Base-by-base conservation (phyloP, 1,140 invertebrate genomes). In the Araneus ventricosus region DNA sequence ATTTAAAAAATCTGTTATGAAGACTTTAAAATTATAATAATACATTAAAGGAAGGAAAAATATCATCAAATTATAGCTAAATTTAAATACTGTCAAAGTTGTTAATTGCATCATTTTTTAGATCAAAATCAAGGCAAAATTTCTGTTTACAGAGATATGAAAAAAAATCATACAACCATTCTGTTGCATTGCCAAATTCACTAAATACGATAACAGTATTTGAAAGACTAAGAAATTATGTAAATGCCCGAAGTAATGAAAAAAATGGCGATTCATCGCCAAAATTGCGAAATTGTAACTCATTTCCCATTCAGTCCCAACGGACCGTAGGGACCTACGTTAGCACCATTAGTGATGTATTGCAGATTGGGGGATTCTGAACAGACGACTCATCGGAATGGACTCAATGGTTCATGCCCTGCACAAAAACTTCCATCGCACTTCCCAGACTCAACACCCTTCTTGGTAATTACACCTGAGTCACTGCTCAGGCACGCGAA, bases 391-490 rank as follows among this genome's bases (percentile, higher is more conserved):
- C 67, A 75, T 75, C 30, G 5, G 14, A 30, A 34, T 20, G 27
- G 27, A 34, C 27, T 37, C 10, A 52, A 52, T 52, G 10, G 67
- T 17, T 75, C 67, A 75, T 30, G 30, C 5, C n/a, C 3, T 6
- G 24, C 6, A 0, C 14, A 67, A 30, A 75, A 75, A 75, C 67
- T 17, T 34, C 2, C 67, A 37, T 8, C 10, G 14, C 20, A 34
- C 67, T 34, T 75, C 30, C 10, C 67, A 10, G 14, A 75, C 30
- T 75, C 67, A 75, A 30, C 67, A 75, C 67, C 67, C 67, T 75
- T 34, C 27, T 20, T 22, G 30, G 67, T 75, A 75, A 75, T 75
- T 75, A 75, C 67, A 75, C 67, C 30, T 75, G 67, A 75, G 67
- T 75, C 67, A 75, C 67, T 75, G 67, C 17, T 30, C 67, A 75